Evolutionary conservation across 1,140 invertebrate genomes (phyloP).

Genomic region (Asbolus verrucosus): DNA sequence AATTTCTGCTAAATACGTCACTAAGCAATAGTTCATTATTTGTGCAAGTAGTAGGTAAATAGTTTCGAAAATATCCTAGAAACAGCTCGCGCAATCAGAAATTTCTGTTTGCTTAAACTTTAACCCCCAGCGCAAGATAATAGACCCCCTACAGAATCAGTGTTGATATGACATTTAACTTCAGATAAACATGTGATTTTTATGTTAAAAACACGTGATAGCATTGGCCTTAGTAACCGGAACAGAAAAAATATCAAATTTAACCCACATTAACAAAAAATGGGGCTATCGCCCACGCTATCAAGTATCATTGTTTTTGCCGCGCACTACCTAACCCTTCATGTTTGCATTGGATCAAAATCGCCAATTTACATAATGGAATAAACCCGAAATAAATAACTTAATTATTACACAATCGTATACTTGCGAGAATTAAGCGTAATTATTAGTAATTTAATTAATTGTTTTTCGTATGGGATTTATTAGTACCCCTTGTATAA

Average conservation of each 20-base stretch:
- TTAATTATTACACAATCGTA: no score
- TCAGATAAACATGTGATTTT: conserved; percentile 20
- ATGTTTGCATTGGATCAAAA: no score
- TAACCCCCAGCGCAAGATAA: conserved; percentile 17
- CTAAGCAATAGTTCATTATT: no score
- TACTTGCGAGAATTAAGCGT: no score
- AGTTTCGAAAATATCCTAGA: background rate
- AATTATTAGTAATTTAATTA: background rate
- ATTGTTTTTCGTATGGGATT: no score
- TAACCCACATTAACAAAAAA: conserved; percentile 5
- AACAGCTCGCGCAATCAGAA: conserved; percentile 1
- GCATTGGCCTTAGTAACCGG: no score
- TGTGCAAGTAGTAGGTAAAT: background rate
- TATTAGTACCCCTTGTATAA: conserved; percentile 12
- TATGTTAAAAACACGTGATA: background rate
- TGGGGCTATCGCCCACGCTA: no score
- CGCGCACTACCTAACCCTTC: no score
- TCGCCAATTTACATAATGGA: no score
- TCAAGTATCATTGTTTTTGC: no score
- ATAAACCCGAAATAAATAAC: no score
- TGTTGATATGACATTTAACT: conserved; percentile 28
- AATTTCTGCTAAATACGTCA: no score
- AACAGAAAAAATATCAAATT: background rate
- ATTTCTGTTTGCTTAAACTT: conserved; percentile 21
- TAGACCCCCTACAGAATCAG: conserved; percentile 20